Evolutionary conservation across 2,888 invertebrate genomes (phyloP).

Genomic region (Drosophila multiciliata): DNA sequence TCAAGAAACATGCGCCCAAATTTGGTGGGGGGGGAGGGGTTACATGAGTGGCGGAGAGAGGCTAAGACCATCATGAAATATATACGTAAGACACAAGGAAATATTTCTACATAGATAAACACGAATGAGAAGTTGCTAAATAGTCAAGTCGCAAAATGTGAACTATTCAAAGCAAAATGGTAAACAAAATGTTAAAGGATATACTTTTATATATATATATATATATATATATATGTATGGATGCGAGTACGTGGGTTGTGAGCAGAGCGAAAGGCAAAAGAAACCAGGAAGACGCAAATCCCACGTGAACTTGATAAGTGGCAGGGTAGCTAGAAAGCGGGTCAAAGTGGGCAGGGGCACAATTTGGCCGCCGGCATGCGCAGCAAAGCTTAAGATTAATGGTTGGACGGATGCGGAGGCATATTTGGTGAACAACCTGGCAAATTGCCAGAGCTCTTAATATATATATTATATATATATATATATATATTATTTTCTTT

Average conservation of each 20-base stretch:
- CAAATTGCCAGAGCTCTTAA: slow-evolving; percentile 33
- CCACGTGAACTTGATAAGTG: slow-evolving; percentile 37
- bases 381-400: slow-evolving; percentile 26
- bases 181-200: slow-evolving; percentile 42
- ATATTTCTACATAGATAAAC: slow-evolving; percentile 4
- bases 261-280: slow-evolving; percentile 1
- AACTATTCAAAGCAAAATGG: slow-evolving; percentile 24
- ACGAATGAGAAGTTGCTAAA: background rate
- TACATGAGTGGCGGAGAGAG: background rate
- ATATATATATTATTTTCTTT: background rate
- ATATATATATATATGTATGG: no score
- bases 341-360: slow-evolving; percentile 29
- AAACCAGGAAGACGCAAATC: slow-evolving; percentile 38
- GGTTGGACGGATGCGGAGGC: background rate
- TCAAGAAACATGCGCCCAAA: background rate
- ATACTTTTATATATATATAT: background rate
- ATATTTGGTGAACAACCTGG: slow-evolving; percentile 22
- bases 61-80: slow-evolving; percentile 11
- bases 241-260: background rate
- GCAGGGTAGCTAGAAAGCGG: slow-evolving; percentile 31
- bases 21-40: no score
- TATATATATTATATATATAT: slow-evolving; percentile 10
- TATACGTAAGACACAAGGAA: slow-evolving; percentile 24
- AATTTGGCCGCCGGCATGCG: slow-evolving; percentile 63
- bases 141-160: slow-evolving; percentile 14